A percentile compares a stretch with the other conserved stretches of the same genome.
phyloP scores from a whole-genome alignment of 2,797 vertebrate species.

The Ataeniobius toweri region DNA sequence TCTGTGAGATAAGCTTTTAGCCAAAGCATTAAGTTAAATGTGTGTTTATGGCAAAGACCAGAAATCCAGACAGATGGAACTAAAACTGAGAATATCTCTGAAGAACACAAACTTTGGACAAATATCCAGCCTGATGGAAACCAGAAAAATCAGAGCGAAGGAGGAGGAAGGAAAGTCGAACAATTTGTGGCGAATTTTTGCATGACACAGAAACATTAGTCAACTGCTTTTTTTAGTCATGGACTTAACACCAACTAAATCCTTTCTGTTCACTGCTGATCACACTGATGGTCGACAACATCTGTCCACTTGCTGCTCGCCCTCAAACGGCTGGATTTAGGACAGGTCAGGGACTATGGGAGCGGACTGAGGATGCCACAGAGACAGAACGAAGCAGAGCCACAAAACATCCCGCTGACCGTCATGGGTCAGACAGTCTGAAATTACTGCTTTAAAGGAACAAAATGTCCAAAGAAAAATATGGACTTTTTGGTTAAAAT shows the following conservation, averaged over 20 bases:
- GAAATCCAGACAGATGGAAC: neutral
- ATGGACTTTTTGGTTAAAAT: neutral
- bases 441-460: neutral
- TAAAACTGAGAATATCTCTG: neutral
- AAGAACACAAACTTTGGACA: neutral
- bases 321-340: conserved; percentile 16
- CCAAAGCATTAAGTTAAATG: neutral
- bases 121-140: neutral
- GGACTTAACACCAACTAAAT: conserved; percentile 63
- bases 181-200: neutral
- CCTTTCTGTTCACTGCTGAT: conserved; percentile 50
- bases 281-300: conserved; percentile 55
- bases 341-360: conserved; percentile 37
- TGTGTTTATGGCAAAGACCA: neutral
- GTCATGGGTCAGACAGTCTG: neutral
- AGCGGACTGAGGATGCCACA: conserved; percentile 11
- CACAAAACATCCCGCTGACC: neutral
- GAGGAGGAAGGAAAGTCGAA: neutral
- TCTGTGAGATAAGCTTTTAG: neutral
- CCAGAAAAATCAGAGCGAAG: neutral
- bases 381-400: neutral
- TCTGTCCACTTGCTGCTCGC: conserved; percentile 52
- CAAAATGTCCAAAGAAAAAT: neutral
- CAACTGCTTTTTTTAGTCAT: conserved; percentile 24
- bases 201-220: conserved; percentile 27